A percentile compares a stretch with the other conserved stretches of the same genome.
Evolutionary conservation across 2,888 invertebrate genomes (phyloP).

Genomic region (Lasius platythorax): DNA sequence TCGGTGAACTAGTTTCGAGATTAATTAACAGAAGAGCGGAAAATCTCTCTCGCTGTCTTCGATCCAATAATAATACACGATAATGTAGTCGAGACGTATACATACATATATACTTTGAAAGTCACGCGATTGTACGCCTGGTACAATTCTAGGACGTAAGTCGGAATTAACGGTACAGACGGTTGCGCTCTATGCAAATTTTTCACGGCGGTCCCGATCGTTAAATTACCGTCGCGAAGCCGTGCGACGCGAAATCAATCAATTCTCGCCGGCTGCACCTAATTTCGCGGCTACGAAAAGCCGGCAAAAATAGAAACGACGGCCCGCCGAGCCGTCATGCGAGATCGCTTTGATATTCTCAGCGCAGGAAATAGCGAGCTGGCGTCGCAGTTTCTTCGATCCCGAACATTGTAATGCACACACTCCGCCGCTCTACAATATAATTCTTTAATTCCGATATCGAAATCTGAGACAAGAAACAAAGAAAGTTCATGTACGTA

Average conservation of each 20-base stretch:
- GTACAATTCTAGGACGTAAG: constrained; percentile 31
- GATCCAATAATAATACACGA: constrained; percentile 35
- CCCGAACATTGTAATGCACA: constrained; percentile 26
- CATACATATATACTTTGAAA: background rate
- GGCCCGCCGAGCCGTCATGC: constrained; percentile 25
- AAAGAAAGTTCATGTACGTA: background rate
- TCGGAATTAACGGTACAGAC: constrained; percentile 35
- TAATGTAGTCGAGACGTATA: background rate
- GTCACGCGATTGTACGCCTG: constrained; percentile 13
- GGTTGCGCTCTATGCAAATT: constrained; percentile 36
- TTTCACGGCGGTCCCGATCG: constrained; percentile 67
- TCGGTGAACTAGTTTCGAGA: constrained; percentile 3
- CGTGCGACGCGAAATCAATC: constrained; percentile 82
- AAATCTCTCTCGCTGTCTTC: background rate
- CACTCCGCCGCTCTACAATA: background rate
- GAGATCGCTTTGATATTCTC: constrained; percentile 50
- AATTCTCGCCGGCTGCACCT: constrained; percentile 77
- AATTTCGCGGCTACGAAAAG: constrained; percentile 73
- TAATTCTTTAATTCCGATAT: constrained; percentile 3
- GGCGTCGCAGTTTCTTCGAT: constrained; percentile 47
- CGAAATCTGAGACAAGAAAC: background rate
- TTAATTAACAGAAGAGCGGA: background rate
- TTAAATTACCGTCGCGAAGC: constrained; percentile 75
- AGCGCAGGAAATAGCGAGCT: constrained; percentile 50
- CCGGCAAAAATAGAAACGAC: constrained; percentile 70